phyloP scores from a whole-genome alignment of 2,888 invertebrate species.

The Drosophila stalkeri region DNA sequence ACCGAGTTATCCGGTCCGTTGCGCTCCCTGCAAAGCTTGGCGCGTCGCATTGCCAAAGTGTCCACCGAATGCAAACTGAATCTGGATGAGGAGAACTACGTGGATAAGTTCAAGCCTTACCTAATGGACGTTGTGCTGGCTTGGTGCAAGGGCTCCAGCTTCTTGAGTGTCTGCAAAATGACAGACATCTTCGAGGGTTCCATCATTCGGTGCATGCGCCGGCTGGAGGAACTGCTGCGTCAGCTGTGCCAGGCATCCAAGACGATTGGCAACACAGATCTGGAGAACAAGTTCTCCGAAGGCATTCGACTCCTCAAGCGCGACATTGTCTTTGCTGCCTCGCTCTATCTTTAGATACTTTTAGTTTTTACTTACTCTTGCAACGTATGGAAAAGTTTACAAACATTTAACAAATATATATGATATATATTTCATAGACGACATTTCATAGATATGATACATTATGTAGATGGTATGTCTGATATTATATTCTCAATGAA shows the following conservation, averaged over 20 bases:
- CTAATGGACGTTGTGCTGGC: constrained; percentile 98
- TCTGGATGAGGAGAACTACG: constrained; percentile 95
- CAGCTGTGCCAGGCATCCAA: constrained; percentile 98
- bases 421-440: not conserved
- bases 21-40: constrained; percentile 96
- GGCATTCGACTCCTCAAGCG: constrained; percentile 96
- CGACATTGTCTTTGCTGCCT: constrained; percentile 99
- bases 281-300: constrained; percentile 98
- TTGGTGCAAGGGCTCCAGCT: constrained; percentile 97
- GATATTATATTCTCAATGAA: not conserved
- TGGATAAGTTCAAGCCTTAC: constrained; percentile 96
- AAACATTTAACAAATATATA: not conserved
- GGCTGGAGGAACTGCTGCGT: constrained; percentile 97
- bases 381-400: not conserved
- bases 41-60: constrained; percentile 95
- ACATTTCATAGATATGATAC: not conserved
- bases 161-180: constrained; percentile 97
- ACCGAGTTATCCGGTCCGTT: constrained; percentile 95
- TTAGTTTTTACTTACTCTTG: not conserved
- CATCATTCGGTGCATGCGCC: constrained; percentile 94
- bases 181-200: constrained; percentile 97
- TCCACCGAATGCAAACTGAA: constrained; percentile 94
- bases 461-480: not conserved
- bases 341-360: constrained; percentile 94
- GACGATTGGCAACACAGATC: constrained; percentile 97